A percentile compares a stretch with the other conserved stretches of the same genome.
Evolutionary conservation across 2,888 invertebrate genomes (phyloP).

Genomic region (Meiosimyza platycephala): DNA sequence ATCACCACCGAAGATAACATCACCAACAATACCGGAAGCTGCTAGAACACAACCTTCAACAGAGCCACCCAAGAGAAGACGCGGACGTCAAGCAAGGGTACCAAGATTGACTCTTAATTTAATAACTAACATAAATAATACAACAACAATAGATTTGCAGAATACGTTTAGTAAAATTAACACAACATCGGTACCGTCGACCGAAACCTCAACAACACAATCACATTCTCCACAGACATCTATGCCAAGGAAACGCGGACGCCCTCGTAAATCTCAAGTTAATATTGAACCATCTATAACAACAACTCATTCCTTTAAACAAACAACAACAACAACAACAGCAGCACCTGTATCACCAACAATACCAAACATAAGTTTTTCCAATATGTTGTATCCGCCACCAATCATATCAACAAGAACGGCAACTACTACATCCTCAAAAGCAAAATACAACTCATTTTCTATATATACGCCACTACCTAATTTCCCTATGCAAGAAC

Average conservation of each 20-base stretch:
- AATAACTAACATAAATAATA: conserved; percentile 11
- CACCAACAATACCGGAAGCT: background rate
- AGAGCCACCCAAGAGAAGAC: conserved; percentile 10
- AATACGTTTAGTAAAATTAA: background rate
- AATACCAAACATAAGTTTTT: background rate
- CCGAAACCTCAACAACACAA: too few relatives aligned
- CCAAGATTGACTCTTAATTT: conserved; percentile 6
- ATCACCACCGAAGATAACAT: too few relatives aligned
- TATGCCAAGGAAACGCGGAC: conserved; percentile 15
- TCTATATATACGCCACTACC: conserved; percentile 2
- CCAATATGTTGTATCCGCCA: conserved; percentile 5
- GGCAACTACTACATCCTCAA: background rate
- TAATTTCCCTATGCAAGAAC: background rate
- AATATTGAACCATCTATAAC: background rate
- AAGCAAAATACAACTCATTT: background rate
- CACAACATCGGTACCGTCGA: background rate
- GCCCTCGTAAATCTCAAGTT: conserved; percentile 12
- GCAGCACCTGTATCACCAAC: background rate
- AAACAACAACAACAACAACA: background rate
- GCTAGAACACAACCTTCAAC: background rate
- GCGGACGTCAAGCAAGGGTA: background rate
- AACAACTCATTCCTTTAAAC: background rate
- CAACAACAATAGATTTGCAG: background rate
- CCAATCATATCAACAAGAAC: background rate
- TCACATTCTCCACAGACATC: background rate